Conservation (phyloP, 2,797 vertebrate species). For the Euthynnus affinis region DNA sequence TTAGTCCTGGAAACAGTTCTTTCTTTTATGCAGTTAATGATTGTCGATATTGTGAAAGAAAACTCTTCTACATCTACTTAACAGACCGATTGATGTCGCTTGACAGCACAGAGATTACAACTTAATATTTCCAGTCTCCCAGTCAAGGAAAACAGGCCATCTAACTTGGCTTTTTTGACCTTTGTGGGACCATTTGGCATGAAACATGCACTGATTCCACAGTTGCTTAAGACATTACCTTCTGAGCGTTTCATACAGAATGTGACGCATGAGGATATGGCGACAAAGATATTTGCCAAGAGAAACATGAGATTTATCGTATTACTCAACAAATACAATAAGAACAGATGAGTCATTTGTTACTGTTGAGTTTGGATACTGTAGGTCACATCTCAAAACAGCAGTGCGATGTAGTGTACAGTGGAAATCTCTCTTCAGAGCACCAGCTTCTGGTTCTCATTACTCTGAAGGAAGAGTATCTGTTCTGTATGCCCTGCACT, state of each 20-base stretch:
- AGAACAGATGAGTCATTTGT: conserved; percentile 74
- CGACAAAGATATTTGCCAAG: conserved; percentile 18
- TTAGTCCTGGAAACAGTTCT: conserved; percentile 15
- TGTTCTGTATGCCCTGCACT: conserved; percentile 24
- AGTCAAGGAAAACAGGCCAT: not conserved
- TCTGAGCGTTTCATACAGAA: conserved; percentile 42
- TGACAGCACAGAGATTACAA: not conserved
- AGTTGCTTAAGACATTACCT: conserved; percentile 50
- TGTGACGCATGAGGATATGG: conserved; percentile 38
- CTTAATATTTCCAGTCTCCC: conserved; percentile 4
- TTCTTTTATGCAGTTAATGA: conserved; percentile 16
- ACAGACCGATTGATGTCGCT: not conserved
- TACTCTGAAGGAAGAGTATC: conserved; percentile 50
- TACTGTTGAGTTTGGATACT: conserved; percentile 53
- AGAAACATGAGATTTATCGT: conserved; percentile 61
- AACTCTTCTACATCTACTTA: conserved; percentile 21
- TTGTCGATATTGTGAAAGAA: conserved; percentile 23
- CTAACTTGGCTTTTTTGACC: conserved; percentile 31
- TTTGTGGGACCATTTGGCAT: conserved; percentile 31
- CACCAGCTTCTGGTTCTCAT: conserved; percentile 72
- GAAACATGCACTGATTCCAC: conserved; percentile 39
- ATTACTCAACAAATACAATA: conserved; percentile 73
- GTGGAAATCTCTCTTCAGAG: conserved; percentile 65
- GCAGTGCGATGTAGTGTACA: conserved; percentile 34
- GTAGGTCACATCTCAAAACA: conserved; percentile 54